Base-by-base conservation (phyloP, 2,888 invertebrate species). In the Pachymerium ferrugineum region DNA sequence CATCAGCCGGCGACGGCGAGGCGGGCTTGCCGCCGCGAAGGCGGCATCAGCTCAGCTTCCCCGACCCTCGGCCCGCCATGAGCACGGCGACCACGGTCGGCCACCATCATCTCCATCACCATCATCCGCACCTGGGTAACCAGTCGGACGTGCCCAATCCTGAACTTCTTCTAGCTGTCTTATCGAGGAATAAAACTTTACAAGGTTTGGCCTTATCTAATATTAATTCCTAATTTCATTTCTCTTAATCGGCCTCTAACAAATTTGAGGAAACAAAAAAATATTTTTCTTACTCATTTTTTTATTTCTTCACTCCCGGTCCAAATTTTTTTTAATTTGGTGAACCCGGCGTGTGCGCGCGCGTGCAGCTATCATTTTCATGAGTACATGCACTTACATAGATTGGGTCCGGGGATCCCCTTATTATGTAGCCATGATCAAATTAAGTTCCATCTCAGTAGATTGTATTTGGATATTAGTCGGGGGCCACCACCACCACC, bases 121-220 rank as follows among this genome's bases (percentile, higher is more conserved):
- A 35, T 35, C 71, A 71, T 28, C 31, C 30, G 31, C 71, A 71
- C 71, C 19, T 28, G 28, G 70, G 54, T 35, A 73, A 14, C 68
- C 33, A 73, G 35, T 22, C 47, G 25, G 72, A 72, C 16, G 72
- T 72, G 71, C 33, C 38, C 74, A 88, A 79, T 82, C 91, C 93
- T 25, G 93, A 94, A 81, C 91, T 94, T 78, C 86, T 94, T 73
- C 86, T 93, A 70, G 93, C 93, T 12, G 86, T 94, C 74, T 86
- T 94, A 76, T 91, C 93, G 42, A 88, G 93, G 81, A 94, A 94
- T 84, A 93, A 93, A 84, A 89, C 91, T 76, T 86, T 94, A 69
- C 93, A 93, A 92, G 93, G 94, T 94, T 73, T 75, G 75, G 22
- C 33, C 29, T 42, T n/a, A 69, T 73, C 47, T 54, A 28, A 31